Conservation (phyloP, 2,797 vertebrate genomes). For the Rallus crepitans region DNA sequence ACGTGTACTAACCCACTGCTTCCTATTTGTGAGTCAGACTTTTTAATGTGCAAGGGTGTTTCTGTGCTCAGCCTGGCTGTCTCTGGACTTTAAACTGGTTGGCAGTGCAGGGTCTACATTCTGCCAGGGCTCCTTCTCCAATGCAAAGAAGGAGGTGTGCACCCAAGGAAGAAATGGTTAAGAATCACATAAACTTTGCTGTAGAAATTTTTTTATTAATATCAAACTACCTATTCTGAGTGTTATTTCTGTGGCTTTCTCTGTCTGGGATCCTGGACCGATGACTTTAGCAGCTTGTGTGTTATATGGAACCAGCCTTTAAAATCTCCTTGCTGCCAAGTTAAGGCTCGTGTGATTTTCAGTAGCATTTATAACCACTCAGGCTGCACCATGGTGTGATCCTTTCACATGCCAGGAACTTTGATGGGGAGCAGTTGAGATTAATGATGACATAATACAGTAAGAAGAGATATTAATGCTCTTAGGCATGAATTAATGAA, state of each 20-base stretch:
- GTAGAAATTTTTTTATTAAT: not conserved
- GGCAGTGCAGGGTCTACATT: not conserved
- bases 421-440: slow-evolving; percentile 37
- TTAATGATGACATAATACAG: slow-evolving; percentile 54
- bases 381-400: slow-evolving; percentile 11
- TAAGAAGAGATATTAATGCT: slow-evolving; percentile 54
- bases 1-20: not conserved
- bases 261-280: not conserved
- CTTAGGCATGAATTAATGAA: slow-evolving; percentile 63
- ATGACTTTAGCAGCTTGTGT: slow-evolving; percentile 5
- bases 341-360: not conserved
- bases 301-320: not conserved
- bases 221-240: not conserved
- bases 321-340: slow-evolving; percentile 4
- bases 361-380: not conserved
- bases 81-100: not conserved
- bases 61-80: not conserved
- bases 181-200: not conserved
- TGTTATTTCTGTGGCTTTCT: not conserved
- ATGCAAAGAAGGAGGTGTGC: not conserved
- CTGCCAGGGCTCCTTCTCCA: not conserved
- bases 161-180: not conserved
- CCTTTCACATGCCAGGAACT: slow-evolving; percentile 27
- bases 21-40: not conserved
- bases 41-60: not conserved